These are phyloP conservation scores for Drosophila conformis DNA, from an alignment of 2,888 invertebrate species.

Conservation along the genomic window DNA sequence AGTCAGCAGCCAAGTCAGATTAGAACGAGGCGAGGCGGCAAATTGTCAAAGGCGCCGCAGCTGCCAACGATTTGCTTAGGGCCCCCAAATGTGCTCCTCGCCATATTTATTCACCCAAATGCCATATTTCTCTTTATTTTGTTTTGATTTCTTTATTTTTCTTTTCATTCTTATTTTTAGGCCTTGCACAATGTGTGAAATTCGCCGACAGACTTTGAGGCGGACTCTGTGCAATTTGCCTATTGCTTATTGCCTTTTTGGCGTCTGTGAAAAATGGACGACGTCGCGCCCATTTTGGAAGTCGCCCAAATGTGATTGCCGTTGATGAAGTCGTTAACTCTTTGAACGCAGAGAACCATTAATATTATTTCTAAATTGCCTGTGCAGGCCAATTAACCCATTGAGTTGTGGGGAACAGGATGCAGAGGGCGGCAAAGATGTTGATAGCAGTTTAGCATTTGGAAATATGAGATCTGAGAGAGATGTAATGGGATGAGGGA, in stretches of 20 bases:
- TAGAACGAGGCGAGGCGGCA: constrained; percentile 59
- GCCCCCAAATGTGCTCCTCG: constrained; percentile 7
- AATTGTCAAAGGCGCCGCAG: constrained; percentile 72
- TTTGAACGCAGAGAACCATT: constrained; percentile 43
- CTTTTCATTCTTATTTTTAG: constrained; percentile 47
- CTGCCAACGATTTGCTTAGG: constrained; percentile 69
- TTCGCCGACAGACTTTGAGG: constrained; percentile 59
- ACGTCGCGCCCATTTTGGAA: constrained; percentile 4
- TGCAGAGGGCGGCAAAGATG: neutral
- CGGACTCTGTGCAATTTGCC: constrained; percentile 32
- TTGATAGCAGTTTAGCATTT: neutral
- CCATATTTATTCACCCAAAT: constrained; percentile 55
- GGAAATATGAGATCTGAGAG: neutral
- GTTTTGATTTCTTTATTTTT: constrained; percentile 11
- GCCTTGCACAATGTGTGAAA: constrained; percentile 68
- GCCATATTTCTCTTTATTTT: constrained; percentile 8
- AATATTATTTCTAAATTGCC: constrained; percentile 49
- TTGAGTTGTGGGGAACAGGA: constrained; percentile 10
- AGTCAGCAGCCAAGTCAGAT: constrained; percentile 35
- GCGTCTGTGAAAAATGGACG: constrained; percentile 42
- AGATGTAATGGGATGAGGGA: neutral
- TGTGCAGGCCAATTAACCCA: constrained; percentile 50
- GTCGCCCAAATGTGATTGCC: constrained; percentile 1
- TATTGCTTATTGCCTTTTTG: constrained; percentile 10
- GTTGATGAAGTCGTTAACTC: constrained; percentile 35